These are phyloP conservation scores for Ptilorrhoa leucosticta DNA, from an alignment of 2,113 vertebrate genomes.

Conservation along the genomic window DNA sequence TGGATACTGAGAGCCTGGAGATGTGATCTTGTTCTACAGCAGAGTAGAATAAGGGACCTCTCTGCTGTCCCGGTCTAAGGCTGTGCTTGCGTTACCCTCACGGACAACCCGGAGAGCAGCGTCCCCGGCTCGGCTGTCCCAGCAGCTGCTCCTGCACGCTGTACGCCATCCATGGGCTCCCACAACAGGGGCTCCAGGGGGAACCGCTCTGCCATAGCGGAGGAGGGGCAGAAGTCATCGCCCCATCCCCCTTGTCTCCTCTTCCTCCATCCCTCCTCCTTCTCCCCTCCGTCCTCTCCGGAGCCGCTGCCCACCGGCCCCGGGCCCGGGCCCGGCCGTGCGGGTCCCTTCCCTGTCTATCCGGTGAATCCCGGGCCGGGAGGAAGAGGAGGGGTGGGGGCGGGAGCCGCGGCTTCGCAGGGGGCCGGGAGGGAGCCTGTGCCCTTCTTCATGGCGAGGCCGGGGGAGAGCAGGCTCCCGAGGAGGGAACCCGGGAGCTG, in stretches of 20 bases:
- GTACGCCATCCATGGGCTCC: not conserved
- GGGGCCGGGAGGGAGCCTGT: not conserved
- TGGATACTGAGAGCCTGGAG: not conserved
- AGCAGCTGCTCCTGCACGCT: not conserved
- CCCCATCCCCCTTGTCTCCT: not conserved
- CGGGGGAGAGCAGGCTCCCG: not conserved
- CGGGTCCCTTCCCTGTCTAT: not conserved
- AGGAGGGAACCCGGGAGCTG: constrained; percentile 55
- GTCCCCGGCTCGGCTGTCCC: not conserved
- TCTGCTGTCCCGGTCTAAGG: not conserved
- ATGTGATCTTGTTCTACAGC: too few species aligned
- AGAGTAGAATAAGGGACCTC: not conserved
- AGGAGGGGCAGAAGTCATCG: not conserved
- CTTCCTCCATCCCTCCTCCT: not conserved
- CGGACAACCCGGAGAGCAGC: not conserved
- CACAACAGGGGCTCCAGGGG: not conserved
- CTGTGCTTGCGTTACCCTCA: not conserved
- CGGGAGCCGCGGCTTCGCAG: not conserved
- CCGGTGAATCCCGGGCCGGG: not conserved
- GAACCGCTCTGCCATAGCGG: not conserved
- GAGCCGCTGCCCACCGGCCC: not conserved
- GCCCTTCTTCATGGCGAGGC: constrained; percentile 39
- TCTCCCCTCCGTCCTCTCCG: not conserved
- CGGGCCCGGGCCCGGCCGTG: not conserved
- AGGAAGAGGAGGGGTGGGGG: not conserved